phyloP scores from a whole-genome alignment of 2,888 invertebrate species.

The Caenorhabditis japonica region DNA sequence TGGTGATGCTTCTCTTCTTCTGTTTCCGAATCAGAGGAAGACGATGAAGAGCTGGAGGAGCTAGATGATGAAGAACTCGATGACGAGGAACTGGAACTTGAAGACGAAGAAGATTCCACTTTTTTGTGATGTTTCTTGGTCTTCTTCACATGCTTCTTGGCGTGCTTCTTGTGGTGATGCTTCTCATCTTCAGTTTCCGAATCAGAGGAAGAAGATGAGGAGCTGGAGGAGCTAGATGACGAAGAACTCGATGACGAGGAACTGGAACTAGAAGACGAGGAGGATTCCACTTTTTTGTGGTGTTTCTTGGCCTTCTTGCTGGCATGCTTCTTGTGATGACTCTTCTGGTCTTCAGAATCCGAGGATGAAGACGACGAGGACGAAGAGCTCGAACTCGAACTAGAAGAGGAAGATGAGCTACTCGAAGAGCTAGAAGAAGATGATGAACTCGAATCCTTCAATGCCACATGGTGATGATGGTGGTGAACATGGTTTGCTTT shows the following conservation, averaged over 20 bases:
- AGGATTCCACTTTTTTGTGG: constrained; percentile 25
- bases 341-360: constrained; percentile 44
- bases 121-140: constrained; percentile 25
- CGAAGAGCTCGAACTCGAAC: constrained; percentile 10
- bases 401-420: constrained; percentile 24
- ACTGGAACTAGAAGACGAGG: not conserved
- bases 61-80: constrained; percentile 8
- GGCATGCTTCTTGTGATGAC: constrained; percentile 32
- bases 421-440: not conserved
- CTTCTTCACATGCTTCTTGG: constrained; percentile 33
- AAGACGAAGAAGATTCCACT: not conserved
- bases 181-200: constrained; percentile 36
- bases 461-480: constrained; percentile 41
- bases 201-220: constrained; percentile 11
- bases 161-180: constrained; percentile 23
- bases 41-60: constrained; percentile 23
- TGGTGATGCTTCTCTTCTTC: constrained; percentile 31
- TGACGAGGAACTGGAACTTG: not conserved
- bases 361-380: constrained; percentile 20
- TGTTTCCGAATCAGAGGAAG: constrained; percentile 17
- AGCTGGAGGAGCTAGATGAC: constrained; percentile 1
- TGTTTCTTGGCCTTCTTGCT: constrained; percentile 33
- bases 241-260: constrained; percentile 9
- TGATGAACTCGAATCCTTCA: constrained; percentile 22
- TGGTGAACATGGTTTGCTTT: constrained; percentile 40